phyloP scores from a whole-genome alignment of 2,797 vertebrate species.

The Halcyon smyrnensis region DNA sequence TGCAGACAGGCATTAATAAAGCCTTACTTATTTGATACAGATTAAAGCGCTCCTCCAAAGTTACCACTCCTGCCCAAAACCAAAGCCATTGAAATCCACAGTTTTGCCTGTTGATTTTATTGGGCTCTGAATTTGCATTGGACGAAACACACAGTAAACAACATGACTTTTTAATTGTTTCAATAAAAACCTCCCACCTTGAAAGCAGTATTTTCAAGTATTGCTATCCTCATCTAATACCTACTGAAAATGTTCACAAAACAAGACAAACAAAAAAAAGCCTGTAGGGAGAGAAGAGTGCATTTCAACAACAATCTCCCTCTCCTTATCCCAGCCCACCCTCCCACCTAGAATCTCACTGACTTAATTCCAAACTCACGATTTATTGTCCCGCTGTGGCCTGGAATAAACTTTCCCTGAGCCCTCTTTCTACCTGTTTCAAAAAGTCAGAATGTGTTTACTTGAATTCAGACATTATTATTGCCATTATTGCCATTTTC shows the following conservation, averaged over 20 bases:
- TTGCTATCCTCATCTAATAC: constrained; percentile 40
- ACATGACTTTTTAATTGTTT: constrained; percentile 7
- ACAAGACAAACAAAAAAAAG: constrained; percentile 10
- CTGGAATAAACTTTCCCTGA: constrained; percentile 72
- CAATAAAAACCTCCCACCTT: constrained; percentile 14
- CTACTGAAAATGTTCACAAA: constrained; percentile 32
- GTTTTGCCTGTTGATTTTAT: not conserved
- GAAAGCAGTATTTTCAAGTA: constrained; percentile 41
- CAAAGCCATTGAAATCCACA: not conserved
- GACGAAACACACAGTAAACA: constrained; percentile 26
- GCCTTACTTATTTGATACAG: not conserved
- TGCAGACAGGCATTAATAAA: constrained; percentile 30
- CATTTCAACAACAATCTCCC: not conserved
- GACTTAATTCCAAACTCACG: constrained; percentile 60
- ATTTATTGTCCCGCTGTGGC: constrained; percentile 29
- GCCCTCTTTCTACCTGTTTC: constrained; percentile 53
- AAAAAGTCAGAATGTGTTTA: constrained; percentile 63
- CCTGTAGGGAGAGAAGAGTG: constrained; percentile 10
- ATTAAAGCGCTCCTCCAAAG: constrained; percentile 9
- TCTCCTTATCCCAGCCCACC: not conserved
- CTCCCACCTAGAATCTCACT: not conserved
- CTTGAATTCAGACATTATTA: constrained; percentile 44
- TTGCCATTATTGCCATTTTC: constrained; percentile 67
- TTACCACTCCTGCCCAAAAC: not conserved
- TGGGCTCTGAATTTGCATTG: not conserved